Evolutionary conservation across 2,113 vertebrate species (phyloP).

Genomic region (Polypterus bichir): DNA sequence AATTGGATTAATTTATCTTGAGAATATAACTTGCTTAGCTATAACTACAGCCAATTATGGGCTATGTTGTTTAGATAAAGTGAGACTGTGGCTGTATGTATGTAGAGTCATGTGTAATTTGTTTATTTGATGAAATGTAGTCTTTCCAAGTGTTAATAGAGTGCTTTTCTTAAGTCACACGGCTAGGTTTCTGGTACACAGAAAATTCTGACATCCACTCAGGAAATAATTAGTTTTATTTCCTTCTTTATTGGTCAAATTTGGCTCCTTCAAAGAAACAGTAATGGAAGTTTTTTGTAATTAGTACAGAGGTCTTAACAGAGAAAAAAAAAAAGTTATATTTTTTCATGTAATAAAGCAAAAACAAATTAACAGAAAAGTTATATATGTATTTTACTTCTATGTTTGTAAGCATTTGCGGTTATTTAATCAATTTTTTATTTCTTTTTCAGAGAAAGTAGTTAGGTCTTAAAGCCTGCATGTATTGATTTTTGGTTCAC

Average conservation of each 20-base stretch:
- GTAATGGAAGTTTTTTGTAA: constrained; percentile 43
- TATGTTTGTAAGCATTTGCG: too few relatives aligned
- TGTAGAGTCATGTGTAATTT: constrained; percentile 17
- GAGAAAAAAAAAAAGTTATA: constrained; percentile 15
- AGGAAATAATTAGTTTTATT: constrained; percentile 45
- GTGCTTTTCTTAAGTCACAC: constrained; percentile 17
- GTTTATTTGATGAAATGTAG: constrained; percentile 20
- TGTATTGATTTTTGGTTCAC: too few relatives aligned
- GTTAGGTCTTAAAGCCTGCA: too few relatives aligned
- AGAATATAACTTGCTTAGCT: constrained; percentile 9
- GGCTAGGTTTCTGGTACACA: constrained; percentile 16
- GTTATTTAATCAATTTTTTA: too few relatives aligned
- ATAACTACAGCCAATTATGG: constrained; percentile 17
- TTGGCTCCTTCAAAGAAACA: constrained; percentile 22
- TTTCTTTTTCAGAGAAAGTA: too few relatives aligned
- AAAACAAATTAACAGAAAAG: too few relatives aligned
- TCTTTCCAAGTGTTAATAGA: constrained; percentile 23
- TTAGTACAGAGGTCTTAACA: constrained; percentile 19
- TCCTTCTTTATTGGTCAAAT: constrained; percentile 26
- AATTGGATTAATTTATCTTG: too few relatives aligned
- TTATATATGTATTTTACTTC: too few relatives aligned
- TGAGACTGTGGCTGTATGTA: constrained; percentile 22
- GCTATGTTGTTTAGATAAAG: constrained; percentile 18
- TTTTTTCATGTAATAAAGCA: too few relatives aligned
- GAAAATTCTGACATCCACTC: constrained; percentile 35